Base-by-base conservation (phyloP, 2,113 vertebrate species). In the Numida meleagris region DNA sequence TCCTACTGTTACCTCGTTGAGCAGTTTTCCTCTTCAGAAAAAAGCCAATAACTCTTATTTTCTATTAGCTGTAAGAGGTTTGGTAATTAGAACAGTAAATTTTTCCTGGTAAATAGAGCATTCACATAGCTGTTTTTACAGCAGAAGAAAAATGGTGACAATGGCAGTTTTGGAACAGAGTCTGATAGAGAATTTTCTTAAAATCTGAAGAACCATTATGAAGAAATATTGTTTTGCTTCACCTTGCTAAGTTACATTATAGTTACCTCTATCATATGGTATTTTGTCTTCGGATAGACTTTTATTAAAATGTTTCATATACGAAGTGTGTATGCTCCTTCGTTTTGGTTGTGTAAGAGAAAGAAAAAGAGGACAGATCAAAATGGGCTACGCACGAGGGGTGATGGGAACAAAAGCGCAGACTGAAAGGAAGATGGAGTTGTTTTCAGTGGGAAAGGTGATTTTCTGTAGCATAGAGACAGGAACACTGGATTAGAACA, bases 1-100 rank as follows among this genome's bases (percentile, higher is more conserved):
- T 73, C 83, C 84, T 58, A 73, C 82, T 75, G 73, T 77, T 93
- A 83, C 80, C 73, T 90, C 91, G 81, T 77, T 73, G 86, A 91
- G 55, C 36, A 83, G 62, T 74, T 90, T 94, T 90, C 46, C 66
- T 93, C 73, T 72, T 74, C 79, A 57, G 45, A 86, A 83, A 81
- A 88, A 94, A 6, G 57, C 65, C 76, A 57, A 17, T 93, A 89
- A 95, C 65, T 96, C 92, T 94, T 88, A 38, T 84, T 94, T 94
- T 92, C 94, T 86, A 88, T 89, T 88, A 71, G 76, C 76, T 93
- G 68, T 88, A 91, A 68, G 80, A 90, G 82, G 76, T 86, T 88
- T 53, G 50, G 73, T 96, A 96, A 96, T 96, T 96, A 95, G 82
- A 92, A 88, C 83, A 72, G 80, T 96, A 95, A 96, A 96, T 97